A percentile compares a stretch with the other conserved stretches of the same genome.
phyloP scores from a whole-genome alignment of 2,797 vertebrate species.

The Otus scops region DNA sequence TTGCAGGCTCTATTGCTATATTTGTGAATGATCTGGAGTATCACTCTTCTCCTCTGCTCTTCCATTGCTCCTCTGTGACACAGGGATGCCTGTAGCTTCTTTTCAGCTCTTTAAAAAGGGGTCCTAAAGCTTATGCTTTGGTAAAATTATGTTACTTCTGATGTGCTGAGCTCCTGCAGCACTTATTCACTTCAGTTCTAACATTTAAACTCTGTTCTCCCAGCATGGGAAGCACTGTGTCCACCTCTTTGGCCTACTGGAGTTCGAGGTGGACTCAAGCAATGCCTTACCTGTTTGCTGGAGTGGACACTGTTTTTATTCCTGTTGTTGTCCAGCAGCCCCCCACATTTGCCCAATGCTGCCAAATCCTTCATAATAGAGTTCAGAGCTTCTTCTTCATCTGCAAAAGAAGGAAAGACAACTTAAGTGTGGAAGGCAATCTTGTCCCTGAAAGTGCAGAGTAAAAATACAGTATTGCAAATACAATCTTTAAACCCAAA shows the following conservation, averaged over 20 bases:
- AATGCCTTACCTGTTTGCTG: slow-evolving; percentile 81
- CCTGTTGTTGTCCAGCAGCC: slow-evolving; percentile 81
- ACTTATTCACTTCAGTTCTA: neutral
- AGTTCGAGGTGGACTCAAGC: neutral
- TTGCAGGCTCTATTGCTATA: neutral
- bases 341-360: slow-evolving; percentile 85
- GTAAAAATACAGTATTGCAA: neutral
- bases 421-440: neutral
- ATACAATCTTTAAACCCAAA: neutral
- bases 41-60: neutral
- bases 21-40: neutral
- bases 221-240: neutral
- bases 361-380: slow-evolving; percentile 95
- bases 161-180: neutral
- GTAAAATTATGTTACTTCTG: neutral
- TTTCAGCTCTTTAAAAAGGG: neutral
- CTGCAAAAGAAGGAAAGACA: slow-evolving; percentile 66
- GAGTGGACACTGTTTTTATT: slow-evolving; percentile 82
- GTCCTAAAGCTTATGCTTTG: accelerated
- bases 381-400: slow-evolving; percentile 91
- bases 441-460: accelerated
- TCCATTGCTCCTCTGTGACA: neutral
- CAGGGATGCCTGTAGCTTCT: neutral
- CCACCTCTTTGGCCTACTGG: neutral
- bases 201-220: neutral